Evolutionary conservation across 2,888 invertebrate genomes (phyloP).

Genomic region (Chirona hameri): DNA sequence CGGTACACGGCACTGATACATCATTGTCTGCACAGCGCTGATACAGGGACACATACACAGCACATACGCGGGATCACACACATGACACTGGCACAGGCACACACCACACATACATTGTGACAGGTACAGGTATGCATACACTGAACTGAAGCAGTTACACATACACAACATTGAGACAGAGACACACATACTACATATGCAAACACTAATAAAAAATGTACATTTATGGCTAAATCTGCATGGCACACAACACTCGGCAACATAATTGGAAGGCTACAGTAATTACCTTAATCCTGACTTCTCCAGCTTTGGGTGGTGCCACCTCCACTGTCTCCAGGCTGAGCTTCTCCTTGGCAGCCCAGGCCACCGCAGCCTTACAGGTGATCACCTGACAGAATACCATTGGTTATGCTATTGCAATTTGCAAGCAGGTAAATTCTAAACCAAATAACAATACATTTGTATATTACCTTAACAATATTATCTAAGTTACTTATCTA

Average conservation of each 20-base stretch:
- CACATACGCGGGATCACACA: not conserved
- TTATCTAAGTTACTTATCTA: too few relatives aligned
- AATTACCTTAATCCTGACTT: conserved; percentile 59
- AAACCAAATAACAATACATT: too few relatives aligned
- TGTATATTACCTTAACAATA: too few relatives aligned
- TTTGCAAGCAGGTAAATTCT: too few relatives aligned
- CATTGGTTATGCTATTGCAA: too few relatives aligned
- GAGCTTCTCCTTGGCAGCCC: conserved; percentile 86
- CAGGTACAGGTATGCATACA: not conserved
- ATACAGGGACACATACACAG: not conserved
- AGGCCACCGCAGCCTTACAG: conserved; percentile 94
- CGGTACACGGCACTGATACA: too few relatives aligned
- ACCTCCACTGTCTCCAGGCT: conserved; percentile 89
- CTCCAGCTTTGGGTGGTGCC: conserved; percentile 86
- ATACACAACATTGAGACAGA: not conserved
- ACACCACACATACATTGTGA: too few relatives aligned
- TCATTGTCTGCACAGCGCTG: too few relatives aligned
- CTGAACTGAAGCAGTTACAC: not conserved
- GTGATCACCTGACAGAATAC: conserved; percentile 56
- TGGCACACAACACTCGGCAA: not conserved
- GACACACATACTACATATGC: not conserved
- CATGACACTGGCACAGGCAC: too few relatives aligned
- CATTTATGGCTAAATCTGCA: not conserved
- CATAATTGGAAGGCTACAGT: conserved; percentile 32
- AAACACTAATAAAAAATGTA: not conserved